Conservation (phyloP, 1,140 invertebrate species). For the Nasonia vitripennis region DNA sequence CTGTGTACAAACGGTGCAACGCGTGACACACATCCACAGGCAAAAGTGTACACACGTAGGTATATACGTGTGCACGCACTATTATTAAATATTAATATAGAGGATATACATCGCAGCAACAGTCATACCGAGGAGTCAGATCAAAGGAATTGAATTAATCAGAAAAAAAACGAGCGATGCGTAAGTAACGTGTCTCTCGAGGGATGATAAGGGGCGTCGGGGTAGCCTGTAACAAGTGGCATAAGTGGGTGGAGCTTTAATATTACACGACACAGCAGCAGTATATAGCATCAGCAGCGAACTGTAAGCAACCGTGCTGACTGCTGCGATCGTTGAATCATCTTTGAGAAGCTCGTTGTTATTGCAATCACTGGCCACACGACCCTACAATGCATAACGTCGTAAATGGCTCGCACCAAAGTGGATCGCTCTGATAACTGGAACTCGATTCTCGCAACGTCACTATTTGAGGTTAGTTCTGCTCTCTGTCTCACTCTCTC, state of each 20-base stretch:
- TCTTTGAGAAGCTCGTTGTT: neutral
- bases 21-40: conserved; percentile 28
- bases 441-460: conserved; percentile 44
- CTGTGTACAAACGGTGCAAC: no score
- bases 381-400: conserved; percentile 25
- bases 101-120: neutral
- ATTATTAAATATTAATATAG: conserved; percentile 42
- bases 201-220: conserved; percentile 36
- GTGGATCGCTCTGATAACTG: conserved; percentile 37
- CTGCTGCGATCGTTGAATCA: neutral
- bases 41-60: neutral
- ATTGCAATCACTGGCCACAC: neutral
- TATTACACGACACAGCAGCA: conserved; percentile 11
- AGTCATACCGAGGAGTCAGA: neutral
- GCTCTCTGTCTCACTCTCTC: neutral
- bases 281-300: neutral
- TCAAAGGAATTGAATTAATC: conserved; percentile 11
- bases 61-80: conserved; percentile 11
- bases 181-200: conserved; percentile 17
- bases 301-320: neutral
- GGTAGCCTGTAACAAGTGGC: conserved; percentile 42
- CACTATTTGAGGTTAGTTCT: conserved; percentile 48
- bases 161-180: neutral
- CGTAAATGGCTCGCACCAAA: conserved; percentile 36
- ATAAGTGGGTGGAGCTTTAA: conserved; percentile 50